Conservation (phyloP, 2,797 vertebrate species). For the Remorina albescens region DNA sequence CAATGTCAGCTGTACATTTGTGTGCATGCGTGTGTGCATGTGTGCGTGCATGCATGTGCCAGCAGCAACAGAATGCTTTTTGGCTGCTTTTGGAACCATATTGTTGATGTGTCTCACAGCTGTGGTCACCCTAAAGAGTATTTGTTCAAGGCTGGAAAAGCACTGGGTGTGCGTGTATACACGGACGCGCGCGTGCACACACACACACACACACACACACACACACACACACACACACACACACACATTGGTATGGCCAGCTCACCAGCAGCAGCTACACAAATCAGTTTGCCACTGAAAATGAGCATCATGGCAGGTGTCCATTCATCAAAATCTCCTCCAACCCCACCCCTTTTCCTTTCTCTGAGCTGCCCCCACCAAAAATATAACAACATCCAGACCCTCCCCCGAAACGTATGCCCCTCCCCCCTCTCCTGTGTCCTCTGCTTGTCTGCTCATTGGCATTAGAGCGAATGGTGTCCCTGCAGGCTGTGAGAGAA, state of each 20-base stretch:
- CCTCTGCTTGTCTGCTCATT: slow-evolving; percentile 67
- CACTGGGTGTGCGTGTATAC: background rate
- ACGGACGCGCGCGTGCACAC: background rate
- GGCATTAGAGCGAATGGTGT: slow-evolving; percentile 57
- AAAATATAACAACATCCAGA: slow-evolving; percentile 39
- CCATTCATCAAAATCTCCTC: slow-evolving; percentile 74
- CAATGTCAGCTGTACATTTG: slow-evolving; percentile 37
- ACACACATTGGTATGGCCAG: slow-evolving; percentile 27
- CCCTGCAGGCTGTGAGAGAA: slow-evolving; percentile 53
- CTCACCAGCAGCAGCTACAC: slow-evolving; percentile 14
- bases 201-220: background rate
- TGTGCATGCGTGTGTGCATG: too few species aligned
- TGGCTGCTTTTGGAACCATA: slow-evolving; percentile 49
- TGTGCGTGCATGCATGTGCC: slow-evolving; percentile 33
- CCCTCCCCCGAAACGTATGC: slow-evolving; percentile 55
- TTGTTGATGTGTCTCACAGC: slow-evolving; percentile 58
- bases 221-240: background rate
- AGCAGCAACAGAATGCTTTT: slow-evolving; percentile 35
- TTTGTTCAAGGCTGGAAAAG: slow-evolving; percentile 41
- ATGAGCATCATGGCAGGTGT: slow-evolving; percentile 64
- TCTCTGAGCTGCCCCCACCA: background rate
- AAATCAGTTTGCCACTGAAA: slow-evolving; percentile 43
- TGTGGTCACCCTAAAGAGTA: slow-evolving; percentile 54
- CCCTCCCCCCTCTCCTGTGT: slow-evolving; percentile 68
- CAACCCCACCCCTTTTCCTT: slow-evolving; percentile 50